Evolutionary conservation across 2,888 invertebrate species (phyloP), one percentile per base, ranked within the genome.

Genomic region (Adelphocoris suturalis): DNA sequence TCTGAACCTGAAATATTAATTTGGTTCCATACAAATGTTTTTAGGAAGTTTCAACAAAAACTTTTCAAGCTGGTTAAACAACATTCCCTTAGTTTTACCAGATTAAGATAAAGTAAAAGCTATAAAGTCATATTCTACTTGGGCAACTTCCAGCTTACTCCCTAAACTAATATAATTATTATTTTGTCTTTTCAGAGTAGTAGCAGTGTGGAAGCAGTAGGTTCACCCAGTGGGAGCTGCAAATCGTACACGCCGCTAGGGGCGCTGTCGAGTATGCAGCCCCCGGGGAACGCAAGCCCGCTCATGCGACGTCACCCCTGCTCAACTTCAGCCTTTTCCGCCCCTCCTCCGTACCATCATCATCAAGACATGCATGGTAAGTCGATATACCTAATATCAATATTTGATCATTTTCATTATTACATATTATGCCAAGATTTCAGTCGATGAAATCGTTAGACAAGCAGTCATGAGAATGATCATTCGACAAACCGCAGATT

Each of bases 241-340:
- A 96, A 96, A 93, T 96, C 97, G 19, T 97, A 97, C 93, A 97
- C 97, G 78, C 97, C 97, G 7, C 94, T 97, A 91, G 96, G 96
- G 90, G 97, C 97, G 19, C 94, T 97, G 92, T 97, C 97, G 57
- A 97, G 96, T 92, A 97, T 97, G 97, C 96, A 97, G 93, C 97
- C 97, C n/a, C 96, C 96, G 93, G 89, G 89, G 23, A 89, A 89
- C 14, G 68, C 89, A 48, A 89, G 89, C 46, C 89, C 89, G 27
- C 89, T 89, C 16, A 89, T 89, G 89, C 93, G 90, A 92, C 93
- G 76, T 93, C 93, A 91, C 93, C 94, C 90, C 95, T 96, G 90
- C 76, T 94, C 93, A 90, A 93, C 94, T 92, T 94, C 94, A 91
- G 95, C 95, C 27, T 95, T 95, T 93, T 95, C 95, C 19, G 95